These are phyloP conservation scores for Kryptopterus vitreolus DNA, from an alignment of 2,797 vertebrate species.

Conservation along the genomic window DNA sequence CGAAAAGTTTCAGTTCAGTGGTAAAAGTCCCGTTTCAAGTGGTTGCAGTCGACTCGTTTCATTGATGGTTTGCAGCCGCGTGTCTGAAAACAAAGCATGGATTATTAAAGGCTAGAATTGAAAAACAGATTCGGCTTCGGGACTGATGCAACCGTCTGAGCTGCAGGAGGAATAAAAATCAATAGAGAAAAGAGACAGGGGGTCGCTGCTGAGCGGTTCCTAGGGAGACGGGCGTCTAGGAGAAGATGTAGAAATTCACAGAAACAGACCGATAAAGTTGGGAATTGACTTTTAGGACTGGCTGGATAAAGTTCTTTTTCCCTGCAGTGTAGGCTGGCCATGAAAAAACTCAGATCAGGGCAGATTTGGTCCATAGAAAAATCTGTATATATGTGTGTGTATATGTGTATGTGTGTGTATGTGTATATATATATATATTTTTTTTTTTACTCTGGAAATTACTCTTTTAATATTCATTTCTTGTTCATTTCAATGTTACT, in stretches of 20 bases:
- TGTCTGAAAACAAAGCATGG: constrained; percentile 46
- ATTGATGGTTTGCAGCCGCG: constrained; percentile 31
- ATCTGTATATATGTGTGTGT: too few species aligned
- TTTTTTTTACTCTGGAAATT: not conserved
- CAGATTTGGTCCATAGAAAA: not conserved
- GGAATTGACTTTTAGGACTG: constrained; percentile 47
- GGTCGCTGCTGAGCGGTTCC: constrained; percentile 37
- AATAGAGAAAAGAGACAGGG: constrained; percentile 32
- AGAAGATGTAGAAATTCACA: constrained; percentile 35
- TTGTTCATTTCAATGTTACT: too few species aligned
- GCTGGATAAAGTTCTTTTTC: not conserved
- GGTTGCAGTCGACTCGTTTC: not conserved
- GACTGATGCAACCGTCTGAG: constrained; percentile 43
- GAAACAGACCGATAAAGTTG: constrained; percentile 51
- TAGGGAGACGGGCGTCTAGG: constrained; percentile 42
- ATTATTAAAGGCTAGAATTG: constrained; percentile 41
- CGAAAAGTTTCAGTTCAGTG: constrained; percentile 2
- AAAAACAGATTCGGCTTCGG: constrained; percentile 39
- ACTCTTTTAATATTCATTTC: too few species aligned
- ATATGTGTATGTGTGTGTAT: not conserved
- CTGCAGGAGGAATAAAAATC: constrained; percentile 40
- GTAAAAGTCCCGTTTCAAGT: too few species aligned
- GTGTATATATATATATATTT: not conserved
- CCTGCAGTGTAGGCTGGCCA: not conserved
- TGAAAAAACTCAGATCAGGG: not conserved